A percentile compares a stretch with the other conserved stretches of the same genome.
These are phyloP conservation scores for Cydia pomonella DNA, from an alignment of 1,140 invertebrate genomes.

Conservation along the genomic window DNA sequence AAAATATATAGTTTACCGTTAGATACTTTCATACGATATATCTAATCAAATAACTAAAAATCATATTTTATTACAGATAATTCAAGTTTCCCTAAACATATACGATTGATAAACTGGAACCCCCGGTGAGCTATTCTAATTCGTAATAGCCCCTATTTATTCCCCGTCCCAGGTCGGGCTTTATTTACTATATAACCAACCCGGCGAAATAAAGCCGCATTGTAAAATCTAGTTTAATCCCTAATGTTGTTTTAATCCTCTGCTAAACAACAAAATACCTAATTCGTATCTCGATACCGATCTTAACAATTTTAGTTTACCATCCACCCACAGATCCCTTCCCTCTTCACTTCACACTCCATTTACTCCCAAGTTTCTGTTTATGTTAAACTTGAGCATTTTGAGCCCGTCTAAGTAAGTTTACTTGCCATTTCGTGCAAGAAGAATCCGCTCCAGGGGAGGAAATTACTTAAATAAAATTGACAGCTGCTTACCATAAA, in stretches of 20 bases:
- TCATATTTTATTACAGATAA: too few species aligned
- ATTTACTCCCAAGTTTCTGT: conserved; percentile 63
- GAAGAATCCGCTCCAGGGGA: conserved; percentile 38
- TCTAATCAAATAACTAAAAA: too few species aligned
- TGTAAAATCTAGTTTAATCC: conserved; percentile 21
- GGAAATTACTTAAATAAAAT: conserved; percentile 37
- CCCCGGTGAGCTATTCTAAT: not conserved
- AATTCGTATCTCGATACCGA: conserved; percentile 31
- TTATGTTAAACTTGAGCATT: conserved; percentile 61
- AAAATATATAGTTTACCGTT: too few species aligned
- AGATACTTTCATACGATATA: too few species aligned
- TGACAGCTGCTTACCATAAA: conserved; percentile 30
- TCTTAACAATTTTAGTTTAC: conserved; percentile 33
- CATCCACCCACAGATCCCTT: conserved; percentile 43
- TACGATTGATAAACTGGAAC: not conserved
- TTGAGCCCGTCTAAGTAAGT: conserved; percentile 58
- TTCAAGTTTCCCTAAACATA: not conserved
- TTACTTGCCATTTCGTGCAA: conserved; percentile 56
- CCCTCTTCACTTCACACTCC: conserved; percentile 59
- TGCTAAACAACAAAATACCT: conserved; percentile 17
- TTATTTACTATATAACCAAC: not conserved
- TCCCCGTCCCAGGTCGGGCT: not conserved
- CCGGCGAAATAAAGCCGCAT: not conserved
- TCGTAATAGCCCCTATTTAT: too few species aligned
- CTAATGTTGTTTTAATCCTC: conserved; percentile 11